Evolutionary conservation across 2,113 vertebrate genomes (phyloP), one percentile per base, ranked within the genome.

Genomic region (Neomonachus schauinslandi): DNA sequence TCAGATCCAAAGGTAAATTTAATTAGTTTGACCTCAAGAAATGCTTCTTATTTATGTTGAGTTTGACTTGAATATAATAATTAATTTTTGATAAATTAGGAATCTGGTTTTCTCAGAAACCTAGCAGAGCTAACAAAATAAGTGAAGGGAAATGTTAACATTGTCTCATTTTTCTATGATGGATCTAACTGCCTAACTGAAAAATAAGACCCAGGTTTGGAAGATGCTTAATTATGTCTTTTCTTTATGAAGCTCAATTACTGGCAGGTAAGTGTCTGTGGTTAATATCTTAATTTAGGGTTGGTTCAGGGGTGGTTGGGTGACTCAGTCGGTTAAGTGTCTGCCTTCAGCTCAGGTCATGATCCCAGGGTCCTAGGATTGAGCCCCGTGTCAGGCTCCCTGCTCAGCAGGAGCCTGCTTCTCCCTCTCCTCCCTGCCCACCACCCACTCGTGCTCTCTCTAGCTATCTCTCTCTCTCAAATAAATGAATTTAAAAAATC

Each of bases 161-260:
- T 46, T n/a, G 1, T 57, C 39, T 86, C 12, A 96, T 93, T 96
- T 95, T 80, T 85, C 33, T 96, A 42, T 93, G 55, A 76, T 96
- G 8, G 21, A 46, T 93, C 79, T 98, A 61, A 65, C 39, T 94
- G 87, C 46, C 74, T 94, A 88, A 90, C 21, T 97, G 74, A 92
- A 91, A 97, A 96, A 91, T 71, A 94, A 94, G 55, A 24, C n/a
- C 79, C 39, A 95, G 36, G 36, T 96, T 82, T 95, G 59, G 51
- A 89, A 89, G 67, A 42, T 80, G 11, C 59, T 95, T 94, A 94
- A 90, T 84, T 95, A 28, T 65, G 85, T 69, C 31, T 91, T 97
- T 94, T 67, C 33, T 94, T 31, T 89, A 59, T 72, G 53, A 96
- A 95, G 33, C 67, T 96, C 77, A 89, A 57, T 83, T 95, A 61